Evolutionary conservation across 2,797 vertebrate species (phyloP).

Genomic region (Sitta carolinensis): DNA sequence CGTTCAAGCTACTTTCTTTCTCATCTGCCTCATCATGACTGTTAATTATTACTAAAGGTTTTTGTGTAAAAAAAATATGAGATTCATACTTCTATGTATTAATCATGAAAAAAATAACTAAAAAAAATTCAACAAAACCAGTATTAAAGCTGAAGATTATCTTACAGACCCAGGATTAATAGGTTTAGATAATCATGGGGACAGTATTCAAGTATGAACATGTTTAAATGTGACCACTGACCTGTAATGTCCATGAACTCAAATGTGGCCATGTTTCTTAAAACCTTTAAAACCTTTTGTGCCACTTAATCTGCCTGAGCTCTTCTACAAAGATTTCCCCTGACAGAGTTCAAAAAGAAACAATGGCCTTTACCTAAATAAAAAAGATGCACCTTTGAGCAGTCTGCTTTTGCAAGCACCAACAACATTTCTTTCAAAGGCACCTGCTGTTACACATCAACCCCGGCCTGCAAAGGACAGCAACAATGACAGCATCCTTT

Average conservation of each 20-base stretch:
- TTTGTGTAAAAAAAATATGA: background rate
- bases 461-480: slow-evolving; percentile 32
- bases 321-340: slow-evolving; percentile 48
- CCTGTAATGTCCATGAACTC: background rate
- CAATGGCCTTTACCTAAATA: slow-evolving; percentile 47
- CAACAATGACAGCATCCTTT: slow-evolving; percentile 38
- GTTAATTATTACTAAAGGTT: background rate
- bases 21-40: background rate
- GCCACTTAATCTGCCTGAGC: slow-evolving; percentile 45
- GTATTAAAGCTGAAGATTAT: background rate
- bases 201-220: background rate
- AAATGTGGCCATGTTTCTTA: background rate
- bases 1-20: background rate
- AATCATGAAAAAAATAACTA: background rate
- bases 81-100: background rate
- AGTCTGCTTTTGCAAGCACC: slow-evolving; percentile 32
- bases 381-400: background rate
- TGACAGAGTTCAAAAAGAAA: slow-evolving; percentile 50
- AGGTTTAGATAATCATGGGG: background rate
- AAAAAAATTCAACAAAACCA: background rate
- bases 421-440: slow-evolving; percentile 58
- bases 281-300: slow-evolving; percentile 12
- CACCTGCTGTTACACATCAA: slow-evolving; percentile 57
- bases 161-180: background rate
- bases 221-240: background rate